Evolutionary conservation across 2,797 vertebrate species (phyloP), one percentile per base, ranked within the genome.

Genomic region (Prionace glauca): DNA sequence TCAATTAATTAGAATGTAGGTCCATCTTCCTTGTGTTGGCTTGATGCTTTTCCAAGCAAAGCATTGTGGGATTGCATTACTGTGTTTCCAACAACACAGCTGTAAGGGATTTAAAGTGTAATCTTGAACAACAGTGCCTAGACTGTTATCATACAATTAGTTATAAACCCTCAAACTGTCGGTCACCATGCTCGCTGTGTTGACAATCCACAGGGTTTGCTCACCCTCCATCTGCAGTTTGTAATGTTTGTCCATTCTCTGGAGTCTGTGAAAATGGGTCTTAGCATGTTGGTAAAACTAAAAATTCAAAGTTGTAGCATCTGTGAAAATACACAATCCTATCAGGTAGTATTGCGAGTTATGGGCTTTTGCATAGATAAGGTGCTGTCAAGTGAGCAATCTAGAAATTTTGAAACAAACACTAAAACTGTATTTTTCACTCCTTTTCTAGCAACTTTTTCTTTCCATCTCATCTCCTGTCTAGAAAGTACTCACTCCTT

Each of bases 1-100:
- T 95, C 69, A 72, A 72, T 95, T 77, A 72, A 95, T 95, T 95
- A 95, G 71, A 95, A 95, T 95, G 93, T 95, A 77, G 56, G 93
- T 77, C 67, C 93, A 72, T 50, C 71, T 77, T 77, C 72, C 93
- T 95, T 50, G 41, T 77, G 93, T 77, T 95, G 41, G 45, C 93
- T 77, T 45, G 29, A 56, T 77, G 45, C 71, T n/a, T 77, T 95
- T 60, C 45, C 24, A 60, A 56, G 93, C 93, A 72, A 74, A 18
- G 93, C 1, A 95, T 60, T 95, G 71, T 95, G 93, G 93, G 93
- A 95, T 77, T 77, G 50, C 56, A 95, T 95, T 95, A 77, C 45
- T 95, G 45, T 95, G 69, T 72, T 95, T 74, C 72, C 93, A 74
- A 60, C 93, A 77, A 95, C 93, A 72, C 69, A 56, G 93, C 93